Conservation (phyloP, 2,888 invertebrate genomes). For the Chelonus formosanus region DNA sequence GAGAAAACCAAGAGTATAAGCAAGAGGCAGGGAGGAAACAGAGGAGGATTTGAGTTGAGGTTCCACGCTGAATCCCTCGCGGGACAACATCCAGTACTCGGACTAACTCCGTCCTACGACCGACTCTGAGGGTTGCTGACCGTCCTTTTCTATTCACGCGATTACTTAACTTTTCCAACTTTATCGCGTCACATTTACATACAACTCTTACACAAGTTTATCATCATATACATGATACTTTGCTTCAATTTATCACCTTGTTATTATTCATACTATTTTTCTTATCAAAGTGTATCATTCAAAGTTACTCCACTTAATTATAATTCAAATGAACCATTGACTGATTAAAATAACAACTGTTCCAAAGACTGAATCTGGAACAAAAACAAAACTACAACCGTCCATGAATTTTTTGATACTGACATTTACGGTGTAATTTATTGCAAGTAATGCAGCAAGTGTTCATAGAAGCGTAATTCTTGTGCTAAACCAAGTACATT, state of each 20-base stretch:
- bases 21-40: constrained; percentile 34
- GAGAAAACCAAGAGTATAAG: constrained; percentile 35
- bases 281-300: too few relatives aligned
- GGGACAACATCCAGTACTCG: constrained; percentile 60
- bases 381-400: constrained; percentile 1
- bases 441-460: constrained; percentile 12
- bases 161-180: constrained; percentile 9
- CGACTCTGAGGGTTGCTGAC: constrained; percentile 49
- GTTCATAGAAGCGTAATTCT: constrained; percentile 18
- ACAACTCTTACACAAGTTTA: too few relatives aligned
- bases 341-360: background rate
- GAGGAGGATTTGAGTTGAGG: constrained; percentile 42
- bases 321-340: background rate
- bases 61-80: constrained; percentile 61
- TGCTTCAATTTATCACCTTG: too few relatives aligned
- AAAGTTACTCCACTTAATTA: background rate
- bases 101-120: constrained; percentile 47
- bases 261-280: too few relatives aligned
- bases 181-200: background rate
- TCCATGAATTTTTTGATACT: constrained; percentile 13
- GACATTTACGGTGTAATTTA: background rate
- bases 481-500: background rate
- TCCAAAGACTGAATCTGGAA: background rate
- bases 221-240: too few relatives aligned
- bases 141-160: constrained; percentile 37